Conservation (phyloP, 2,888 invertebrate genomes). For the Eristalinus aeneus region DNA sequence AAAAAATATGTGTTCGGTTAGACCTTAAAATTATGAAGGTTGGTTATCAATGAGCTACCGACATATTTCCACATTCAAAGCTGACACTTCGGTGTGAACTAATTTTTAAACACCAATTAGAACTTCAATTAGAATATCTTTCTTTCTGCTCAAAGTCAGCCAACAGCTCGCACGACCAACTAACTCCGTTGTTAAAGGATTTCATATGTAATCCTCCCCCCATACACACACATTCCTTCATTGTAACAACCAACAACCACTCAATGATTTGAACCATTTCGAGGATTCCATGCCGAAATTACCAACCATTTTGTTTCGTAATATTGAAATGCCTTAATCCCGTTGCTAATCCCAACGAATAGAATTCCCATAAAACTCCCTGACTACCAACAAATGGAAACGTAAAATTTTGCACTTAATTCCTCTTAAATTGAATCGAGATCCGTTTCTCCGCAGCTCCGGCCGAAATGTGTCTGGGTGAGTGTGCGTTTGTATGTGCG, state of each 20-base stretch:
- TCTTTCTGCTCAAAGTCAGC: slow-evolving; percentile 2
- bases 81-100: neutral
- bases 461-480: neutral
- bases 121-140: slow-evolving; percentile 30
- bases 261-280: slow-evolving; percentile 68
- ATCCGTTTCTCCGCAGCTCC: slow-evolving; percentile 44
- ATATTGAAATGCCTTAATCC: slow-evolving; percentile 71
- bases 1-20: too few relatives aligned
- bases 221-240: slow-evolving; percentile 32
- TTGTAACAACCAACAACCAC: slow-evolving; percentile 67
- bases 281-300: slow-evolving; percentile 67
- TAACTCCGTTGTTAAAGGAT: slow-evolving; percentile 24
- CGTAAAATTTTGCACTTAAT: slow-evolving; percentile 71
- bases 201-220: slow-evolving; percentile 39
- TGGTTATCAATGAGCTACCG: too few relatives aligned
- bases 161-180: neutral
- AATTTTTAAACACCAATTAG: slow-evolving; percentile 36
- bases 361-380: slow-evolving; percentile 65
- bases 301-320: slow-evolving; percentile 70
- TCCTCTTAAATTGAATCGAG: slow-evolving; percentile 71
- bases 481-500: neutral
- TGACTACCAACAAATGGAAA: slow-evolving; percentile 60
- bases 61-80: too few relatives aligned
- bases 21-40: too few relatives aligned
- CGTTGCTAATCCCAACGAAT: slow-evolving; percentile 69